A percentile compares a stretch with the other conserved stretches of the same genome.
phyloP scores from a whole-genome alignment of 2,888 invertebrate species.

The Platerodrilus igneus region DNA sequence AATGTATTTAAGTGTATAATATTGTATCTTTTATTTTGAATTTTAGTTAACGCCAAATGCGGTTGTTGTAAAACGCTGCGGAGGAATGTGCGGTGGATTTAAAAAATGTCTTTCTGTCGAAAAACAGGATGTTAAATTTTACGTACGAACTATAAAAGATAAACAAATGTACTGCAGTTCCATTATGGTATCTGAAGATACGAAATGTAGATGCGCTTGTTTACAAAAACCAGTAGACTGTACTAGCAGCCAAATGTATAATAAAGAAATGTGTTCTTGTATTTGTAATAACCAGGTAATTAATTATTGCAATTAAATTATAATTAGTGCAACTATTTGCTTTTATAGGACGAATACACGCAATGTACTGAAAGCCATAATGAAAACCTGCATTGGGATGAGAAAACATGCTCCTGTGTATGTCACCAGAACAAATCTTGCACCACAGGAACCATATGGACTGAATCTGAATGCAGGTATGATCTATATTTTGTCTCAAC shows the following conservation, averaged over 20 bases:
- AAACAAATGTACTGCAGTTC: conserved; percentile 30
- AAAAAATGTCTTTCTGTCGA: conserved; percentile 33
- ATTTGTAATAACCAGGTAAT: conserved; percentile 37
- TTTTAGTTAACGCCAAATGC: conserved; percentile 38
- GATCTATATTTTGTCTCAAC: no score
- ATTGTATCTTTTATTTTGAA: conserved; percentile 3
- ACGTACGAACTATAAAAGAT: conserved; percentile 30
- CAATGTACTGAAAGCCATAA: conserved; percentile 26
- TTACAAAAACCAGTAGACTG: conserved; percentile 32
- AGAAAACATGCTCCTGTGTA: conserved; percentile 36
- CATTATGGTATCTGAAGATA: conserved; percentile 36
- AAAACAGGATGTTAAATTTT: conserved; percentile 27
- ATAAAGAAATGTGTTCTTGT: conserved; percentile 36
- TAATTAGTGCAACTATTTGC: conserved; percentile 1
- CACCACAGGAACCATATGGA: conserved; percentile 40
- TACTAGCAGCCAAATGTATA: conserved; percentile 33
- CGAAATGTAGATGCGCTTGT: conserved; percentile 38
- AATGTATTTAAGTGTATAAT: conserved; percentile 6
- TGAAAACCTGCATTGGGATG: conserved; percentile 35
- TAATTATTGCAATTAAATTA: no score
- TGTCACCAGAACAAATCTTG: conserved; percentile 35
- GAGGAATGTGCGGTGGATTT: conserved; percentile 36
- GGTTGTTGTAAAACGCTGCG: conserved; percentile 38
- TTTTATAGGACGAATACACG: conserved; percentile 18
- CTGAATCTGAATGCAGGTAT: conserved; percentile 37